Evolutionary conservation across 2,797 vertebrate species (phyloP), one percentile per base, ranked within the genome.

Genomic region (Eulemur coronatus): DNA sequence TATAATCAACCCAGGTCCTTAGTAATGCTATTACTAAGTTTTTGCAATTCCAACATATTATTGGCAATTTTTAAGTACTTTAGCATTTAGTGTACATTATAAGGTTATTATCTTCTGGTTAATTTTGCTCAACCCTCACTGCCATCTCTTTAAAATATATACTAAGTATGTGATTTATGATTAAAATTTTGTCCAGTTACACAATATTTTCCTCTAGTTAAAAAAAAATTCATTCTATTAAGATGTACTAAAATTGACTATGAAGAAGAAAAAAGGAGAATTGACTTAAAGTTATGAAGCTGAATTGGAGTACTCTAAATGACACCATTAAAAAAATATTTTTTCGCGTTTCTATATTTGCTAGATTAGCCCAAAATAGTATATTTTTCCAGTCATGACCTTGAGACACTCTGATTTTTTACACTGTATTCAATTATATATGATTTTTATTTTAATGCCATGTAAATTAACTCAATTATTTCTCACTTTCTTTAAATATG

Each of bases 131-230:
- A 94, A 63, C 1, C 15, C 78, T 89, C 33, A 43, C 52, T 75
- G 17, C 14, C 43, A 9, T 57, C 0, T 93, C 22, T 65, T 87
- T 70, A 87, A 96, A 35, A 57, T 59, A 15, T 92, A 65, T 85
- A 69, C 13, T 84, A 81, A 61, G 50, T 80, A 75, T 55, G 17
- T 69, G 26, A 82, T 2, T 75, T 92, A 30, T 57, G 7, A 73
- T 69, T 88, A 70, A 91, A 85, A 85, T 65, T 33, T 57, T 61
- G 20, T 70, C 3, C 3, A 79, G 33, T 35, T 65, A 91, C 46
- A 70, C 7, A 95, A 15, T 67, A 69, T 84, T 73, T 86, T 92
- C 46, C 50, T 82, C 57, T 94, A 81, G 41, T 67, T 92, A 95
- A 69, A 95, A 84, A 84, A 72, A 75, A 43, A 63, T 6, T 61